Conservation (phyloP, 2,113 vertebrate genomes). For the Vulpes vulpes region DNA sequence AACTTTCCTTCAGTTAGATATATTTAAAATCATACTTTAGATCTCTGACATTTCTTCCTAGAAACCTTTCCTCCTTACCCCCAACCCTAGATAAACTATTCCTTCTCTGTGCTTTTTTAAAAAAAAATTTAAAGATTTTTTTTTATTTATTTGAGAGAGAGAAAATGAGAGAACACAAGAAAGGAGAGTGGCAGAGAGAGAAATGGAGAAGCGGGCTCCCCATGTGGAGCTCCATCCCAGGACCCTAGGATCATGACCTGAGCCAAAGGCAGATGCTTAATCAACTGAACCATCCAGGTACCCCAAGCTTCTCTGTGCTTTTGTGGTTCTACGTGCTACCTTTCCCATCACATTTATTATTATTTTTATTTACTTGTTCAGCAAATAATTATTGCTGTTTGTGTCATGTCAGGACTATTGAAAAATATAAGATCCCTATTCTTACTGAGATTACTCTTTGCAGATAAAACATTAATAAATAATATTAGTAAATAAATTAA, state of each 20-base stretch:
- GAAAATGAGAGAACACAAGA: too few relatives aligned
- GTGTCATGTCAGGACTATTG: background rate
- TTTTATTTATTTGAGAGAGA: too few relatives aligned
- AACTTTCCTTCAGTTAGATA: background rate
- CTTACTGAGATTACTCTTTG: background rate
- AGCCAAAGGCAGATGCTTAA: too few relatives aligned
- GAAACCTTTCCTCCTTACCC: fast-evolving
- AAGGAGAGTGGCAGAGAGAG: too few relatives aligned
- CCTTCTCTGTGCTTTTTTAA: background rate
- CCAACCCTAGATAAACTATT: background rate
- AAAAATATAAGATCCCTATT: background rate
- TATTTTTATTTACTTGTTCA: background rate
- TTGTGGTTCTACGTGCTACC: background rate
- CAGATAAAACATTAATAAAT: background rate
- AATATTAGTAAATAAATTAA: background rate
- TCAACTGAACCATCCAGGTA: too few relatives aligned
- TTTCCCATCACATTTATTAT: background rate
- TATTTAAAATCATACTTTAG: background rate
- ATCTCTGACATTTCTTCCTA: background rate
- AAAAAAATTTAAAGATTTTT: too few relatives aligned
- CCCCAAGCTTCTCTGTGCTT: background rate
- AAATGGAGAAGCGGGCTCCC: too few relatives aligned
- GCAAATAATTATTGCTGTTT: background rate
- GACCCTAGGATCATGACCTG: too few relatives aligned
- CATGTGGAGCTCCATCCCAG: too few relatives aligned